phyloP scores from a whole-genome alignment of 53 echinoderm and acorn worm genomes.

The Echinometra lucunter region DNA sequence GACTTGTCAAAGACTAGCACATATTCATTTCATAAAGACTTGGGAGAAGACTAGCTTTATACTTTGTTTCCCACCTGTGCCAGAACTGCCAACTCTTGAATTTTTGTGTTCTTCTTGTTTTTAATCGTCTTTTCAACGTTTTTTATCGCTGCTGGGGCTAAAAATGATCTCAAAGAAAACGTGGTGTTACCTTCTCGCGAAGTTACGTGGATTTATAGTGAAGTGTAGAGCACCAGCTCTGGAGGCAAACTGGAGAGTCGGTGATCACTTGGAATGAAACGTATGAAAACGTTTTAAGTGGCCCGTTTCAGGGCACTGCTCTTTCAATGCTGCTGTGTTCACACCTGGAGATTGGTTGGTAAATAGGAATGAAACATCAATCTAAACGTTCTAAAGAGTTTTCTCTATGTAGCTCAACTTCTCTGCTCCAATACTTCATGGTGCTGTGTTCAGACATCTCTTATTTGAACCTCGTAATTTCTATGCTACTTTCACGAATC shows the following conservation, averaged over 20 bases:
- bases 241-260: background rate
- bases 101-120: slow-evolving; percentile 28
- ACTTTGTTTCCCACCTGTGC: slow-evolving; percentile 58
- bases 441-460: background rate
- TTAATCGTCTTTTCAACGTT: slow-evolving; percentile 39
- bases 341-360: background rate
- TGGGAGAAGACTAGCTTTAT: slow-evolving; percentile 52
- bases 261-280: slow-evolving; percentile 5
- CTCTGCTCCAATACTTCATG: background rate
- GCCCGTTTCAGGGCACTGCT: background rate
- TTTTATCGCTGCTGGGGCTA: slow-evolving; percentile 24
- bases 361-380: background rate
- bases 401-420: background rate
- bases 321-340: background rate
- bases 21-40: slow-evolving; percentile 48
- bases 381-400: background rate
- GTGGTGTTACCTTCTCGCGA: background rate
- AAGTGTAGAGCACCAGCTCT: background rate
- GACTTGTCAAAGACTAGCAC: slow-evolving; percentile 93
- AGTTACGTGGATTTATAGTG: background rate
- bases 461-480: background rate
- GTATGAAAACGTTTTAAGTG: slow-evolving; percentile 2
- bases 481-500: background rate
- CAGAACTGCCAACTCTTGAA: slow-evolving; percentile 62
- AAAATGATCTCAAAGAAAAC: background rate